Conservation (phyloP, 2,113 vertebrate species). For the Tragelaphus scriptus region DNA sequence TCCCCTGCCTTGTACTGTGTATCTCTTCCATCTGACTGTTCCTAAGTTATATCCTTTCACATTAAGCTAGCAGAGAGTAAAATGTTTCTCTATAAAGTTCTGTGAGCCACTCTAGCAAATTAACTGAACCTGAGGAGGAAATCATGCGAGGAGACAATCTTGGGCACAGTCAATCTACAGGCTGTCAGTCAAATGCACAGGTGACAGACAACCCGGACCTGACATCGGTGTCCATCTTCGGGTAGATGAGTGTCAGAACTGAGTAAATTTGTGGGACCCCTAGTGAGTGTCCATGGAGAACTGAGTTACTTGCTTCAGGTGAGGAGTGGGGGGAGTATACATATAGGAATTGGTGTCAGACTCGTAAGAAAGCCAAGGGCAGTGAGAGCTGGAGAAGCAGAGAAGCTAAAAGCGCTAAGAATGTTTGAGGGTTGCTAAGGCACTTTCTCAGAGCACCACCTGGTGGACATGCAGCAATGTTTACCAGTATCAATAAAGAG, state of each 20-base stretch:
- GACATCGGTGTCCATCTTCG: background rate
- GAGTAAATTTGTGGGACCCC: background rate
- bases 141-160: background rate
- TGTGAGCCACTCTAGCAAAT: background rate
- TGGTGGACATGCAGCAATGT: constrained; percentile 36
- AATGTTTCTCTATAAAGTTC: background rate
- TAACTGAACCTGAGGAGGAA: background rate
- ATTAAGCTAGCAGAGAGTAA: background rate
- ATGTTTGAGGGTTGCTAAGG: background rate
- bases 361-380: background rate
- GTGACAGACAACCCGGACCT: background rate
- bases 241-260: background rate
- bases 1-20: background rate
- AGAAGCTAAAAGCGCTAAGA: background rate
- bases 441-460: constrained; percentile 38
- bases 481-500: background rate
- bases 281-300: background rate
- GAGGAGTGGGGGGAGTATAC: rapidly evolving
- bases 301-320: background rate
- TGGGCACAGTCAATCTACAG: background rate
- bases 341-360: background rate
- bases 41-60: background rate
- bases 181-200: background rate
- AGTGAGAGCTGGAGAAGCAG: background rate
- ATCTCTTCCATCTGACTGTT: background rate